Evolutionary conservation across 2,113 vertebrate species (phyloP).

Genomic region (Onychostruthus taczanowskii): DNA sequence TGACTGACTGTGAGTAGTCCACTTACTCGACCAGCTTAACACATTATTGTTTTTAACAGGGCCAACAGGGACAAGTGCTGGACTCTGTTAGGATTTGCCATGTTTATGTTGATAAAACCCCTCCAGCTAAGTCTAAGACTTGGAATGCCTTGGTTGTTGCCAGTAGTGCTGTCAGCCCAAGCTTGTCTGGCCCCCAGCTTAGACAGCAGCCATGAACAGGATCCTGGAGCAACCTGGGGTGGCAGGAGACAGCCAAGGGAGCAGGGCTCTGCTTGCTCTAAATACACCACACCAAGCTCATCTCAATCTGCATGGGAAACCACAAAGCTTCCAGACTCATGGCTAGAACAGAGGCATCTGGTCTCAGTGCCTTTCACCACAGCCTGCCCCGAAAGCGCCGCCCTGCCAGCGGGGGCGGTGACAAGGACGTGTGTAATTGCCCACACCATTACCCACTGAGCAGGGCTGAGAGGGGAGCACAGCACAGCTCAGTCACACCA

Average conservation of each 20-base stretch:
- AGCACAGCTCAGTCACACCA: neutral
- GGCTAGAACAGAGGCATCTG: neutral
- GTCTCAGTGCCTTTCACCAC: neutral
- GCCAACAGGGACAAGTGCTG: neutral
- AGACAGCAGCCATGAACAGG: neutral
- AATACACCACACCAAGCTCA: rapidly evolving
- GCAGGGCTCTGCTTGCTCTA: neutral
- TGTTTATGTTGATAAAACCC: conserved; percentile 4
- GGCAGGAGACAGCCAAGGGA: neutral
- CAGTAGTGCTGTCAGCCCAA: neutral
- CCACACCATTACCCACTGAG: rapidly evolving
- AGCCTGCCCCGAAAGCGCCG: neutral
- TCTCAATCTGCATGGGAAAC: neutral
- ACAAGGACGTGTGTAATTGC: neutral
- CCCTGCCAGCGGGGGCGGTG: neutral
- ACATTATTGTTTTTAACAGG: neutral
- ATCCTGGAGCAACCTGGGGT: neutral
- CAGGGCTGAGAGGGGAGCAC: neutral
- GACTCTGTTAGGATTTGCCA: neutral
- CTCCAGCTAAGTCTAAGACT: neutral
- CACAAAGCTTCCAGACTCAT: neutral
- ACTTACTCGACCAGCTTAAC: neutral
- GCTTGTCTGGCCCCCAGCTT: neutral
- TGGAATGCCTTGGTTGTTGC: neutral
- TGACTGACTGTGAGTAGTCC: neutral